Conservation (phyloP, 2,797 vertebrate species). For the Catostomus latipinnis region DNA sequence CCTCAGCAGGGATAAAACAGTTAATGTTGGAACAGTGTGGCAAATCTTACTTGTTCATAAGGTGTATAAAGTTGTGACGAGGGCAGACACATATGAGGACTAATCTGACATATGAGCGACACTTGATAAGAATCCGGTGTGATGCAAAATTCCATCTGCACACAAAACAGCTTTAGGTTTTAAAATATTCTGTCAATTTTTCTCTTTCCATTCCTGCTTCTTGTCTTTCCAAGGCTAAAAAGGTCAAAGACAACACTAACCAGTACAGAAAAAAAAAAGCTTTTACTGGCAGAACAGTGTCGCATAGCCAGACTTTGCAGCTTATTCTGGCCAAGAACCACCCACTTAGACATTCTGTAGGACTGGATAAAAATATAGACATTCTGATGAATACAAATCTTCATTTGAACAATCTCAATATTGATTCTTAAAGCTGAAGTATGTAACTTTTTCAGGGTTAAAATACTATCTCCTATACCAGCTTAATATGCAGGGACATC, state of each 20-base stretch:
- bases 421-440: no score
- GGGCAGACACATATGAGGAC: conserved; percentile 35
- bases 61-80: conserved; percentile 16
- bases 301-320: not conserved
- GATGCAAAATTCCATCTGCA: conserved; percentile 21
- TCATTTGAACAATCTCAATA: no score
- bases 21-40: conserved; percentile 36
- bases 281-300: not conserved
- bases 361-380: no score
- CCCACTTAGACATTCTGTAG: not conserved
- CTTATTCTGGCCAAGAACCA: conserved; percentile 3
- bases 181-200: conserved; percentile 1
- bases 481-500: no score
- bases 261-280: not conserved
- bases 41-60: conserved; percentile 33
- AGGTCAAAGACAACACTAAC: conserved; percentile 33
- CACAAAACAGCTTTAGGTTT: conserved; percentile 11
- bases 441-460: no score
- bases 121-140: conserved; percentile 40
- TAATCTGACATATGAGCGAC: conserved; percentile 45
- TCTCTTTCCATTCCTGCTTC: conserved; percentile 2
- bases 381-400: no score
- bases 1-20: conserved; percentile 22
- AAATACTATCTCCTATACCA: no score
- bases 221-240: conserved; percentile 30